Base-by-base conservation (phyloP, 1,140 invertebrate species). In the Zophobas atratus region DNA sequence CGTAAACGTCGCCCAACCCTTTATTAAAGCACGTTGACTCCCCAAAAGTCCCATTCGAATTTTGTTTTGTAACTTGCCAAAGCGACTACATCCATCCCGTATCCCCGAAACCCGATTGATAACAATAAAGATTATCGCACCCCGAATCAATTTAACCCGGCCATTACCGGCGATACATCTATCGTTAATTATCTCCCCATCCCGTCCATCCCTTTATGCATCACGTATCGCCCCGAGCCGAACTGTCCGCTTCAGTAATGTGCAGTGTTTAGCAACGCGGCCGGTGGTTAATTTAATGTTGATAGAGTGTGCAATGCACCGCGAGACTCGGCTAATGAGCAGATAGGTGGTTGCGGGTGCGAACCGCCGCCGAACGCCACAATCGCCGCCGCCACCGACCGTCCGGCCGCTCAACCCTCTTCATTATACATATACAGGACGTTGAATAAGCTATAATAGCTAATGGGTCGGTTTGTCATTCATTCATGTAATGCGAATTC, bases 311-410 rank as follows among this genome's bases (percentile, higher is more conserved):
- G 78, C 80, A 75, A 72, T 76, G 79, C 53, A 76, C 74, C 73
- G 77, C 77, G 77, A 78, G 72, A 43, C 71, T 55, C 77, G 51
- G 57, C 72, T 78, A 78, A 78, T 78, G 78, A 81, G 80, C 77
- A 72, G 79, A 80, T 80, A 75, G 70, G 79, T 74, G 79, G 71
- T 78, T 80, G 79, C 60, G 79, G 79, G 57, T 74, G 72, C 49
- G 72, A 79, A 79, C 74, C 77, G 46, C 75, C 57, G 41, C 57
- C 33, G 75, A 76, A 49, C 46, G 56, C 75, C 75, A 49, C 57
- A 76, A 67, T 76, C 75, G 46, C 73, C 73, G 56, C 55, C 46
- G 56, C 48, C 20, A 20, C 75, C 51, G 63, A 34, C 57, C 55
- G 57, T 20, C 33, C 6, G 34, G 39, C 71, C 41, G 20, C 60